A percentile compares a stretch with the other conserved stretches of the same genome.
These are phyloP conservation scores for Drepanosiphum platanoidis DNA, from an alignment of 2,888 invertebrate genomes.

Conservation along the genomic window DNA sequence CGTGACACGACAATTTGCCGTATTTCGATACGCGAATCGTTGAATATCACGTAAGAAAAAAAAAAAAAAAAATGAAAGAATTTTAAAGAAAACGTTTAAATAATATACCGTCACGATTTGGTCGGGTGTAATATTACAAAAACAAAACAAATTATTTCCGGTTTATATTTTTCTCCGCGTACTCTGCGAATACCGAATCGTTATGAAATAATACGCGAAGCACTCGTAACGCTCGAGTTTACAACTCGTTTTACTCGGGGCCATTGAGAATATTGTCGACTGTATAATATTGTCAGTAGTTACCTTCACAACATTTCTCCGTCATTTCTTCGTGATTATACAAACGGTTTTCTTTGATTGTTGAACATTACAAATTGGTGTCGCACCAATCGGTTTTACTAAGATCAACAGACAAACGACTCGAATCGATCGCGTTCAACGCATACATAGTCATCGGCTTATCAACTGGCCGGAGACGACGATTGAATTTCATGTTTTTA, in stretches of 20 bases:
- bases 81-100: conserved; percentile 22
- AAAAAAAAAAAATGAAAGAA: no score
- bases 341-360: no score
- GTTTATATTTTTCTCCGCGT: neutral
- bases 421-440: no score
- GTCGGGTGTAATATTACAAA: neutral
- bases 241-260: neutral
- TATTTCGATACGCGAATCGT: neutral
- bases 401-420: no score
- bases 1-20: conserved; percentile 8
- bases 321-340: neutral
- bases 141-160: neutral
- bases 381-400: no score
- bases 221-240: neutral
- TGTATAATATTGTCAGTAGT: neutral
- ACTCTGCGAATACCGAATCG: neutral
- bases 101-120: conserved; percentile 1
- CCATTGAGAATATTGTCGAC: neutral
- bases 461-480: no score
- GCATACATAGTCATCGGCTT: no score
- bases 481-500: no score
- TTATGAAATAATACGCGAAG: neutral
- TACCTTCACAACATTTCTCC: neutral
- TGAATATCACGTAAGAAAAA: neutral
- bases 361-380: no score